Evolutionary conservation across 2,888 invertebrate species (phyloP).

Genomic region (Byasa hedistus): DNA sequence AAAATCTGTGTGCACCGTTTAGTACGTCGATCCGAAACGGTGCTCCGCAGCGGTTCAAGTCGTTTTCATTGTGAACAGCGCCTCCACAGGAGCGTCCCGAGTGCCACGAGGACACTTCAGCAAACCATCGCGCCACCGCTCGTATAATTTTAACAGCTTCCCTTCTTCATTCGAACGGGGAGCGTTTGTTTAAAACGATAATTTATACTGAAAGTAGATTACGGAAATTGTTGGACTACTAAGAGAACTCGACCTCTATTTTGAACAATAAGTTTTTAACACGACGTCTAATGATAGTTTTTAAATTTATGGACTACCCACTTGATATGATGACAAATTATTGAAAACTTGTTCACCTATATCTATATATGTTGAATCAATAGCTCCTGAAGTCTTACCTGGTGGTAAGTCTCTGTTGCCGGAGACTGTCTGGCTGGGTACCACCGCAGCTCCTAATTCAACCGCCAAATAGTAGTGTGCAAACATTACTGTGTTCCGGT

Average conservation of each 20-base stretch:
- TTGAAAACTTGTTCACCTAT: too few relatives aligned
- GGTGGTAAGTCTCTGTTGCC: too few relatives aligned
- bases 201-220: neutral
- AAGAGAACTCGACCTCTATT: neutral
- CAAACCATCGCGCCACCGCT: neutral
- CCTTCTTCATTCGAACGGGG: constrained; percentile 5
- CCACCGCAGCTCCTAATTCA: too few relatives aligned
- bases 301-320: too few relatives aligned
- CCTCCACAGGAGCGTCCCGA: constrained; percentile 1
- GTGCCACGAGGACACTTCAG: constrained; percentile 10
- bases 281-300: too few relatives aligned
- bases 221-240: neutral
- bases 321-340: too few relatives aligned
- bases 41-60: constrained; percentile 10
- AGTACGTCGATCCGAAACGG: neutral
- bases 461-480: too few relatives aligned
- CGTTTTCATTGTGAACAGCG: constrained; percentile 13
- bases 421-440: too few relatives aligned
- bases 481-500: too few relatives aligned
- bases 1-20: neutral
- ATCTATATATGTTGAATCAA: too few relatives aligned
- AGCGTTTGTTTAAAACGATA: neutral
- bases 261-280: too few relatives aligned
- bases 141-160: constrained; percentile 1
- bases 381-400: too few relatives aligned